A percentile compares a stretch with the other conserved stretches of the same genome.
Evolutionary conservation across 92 coral and sea anemone genomes (phyloP).

Genomic region (Micromussa lordhowensis): DNA sequence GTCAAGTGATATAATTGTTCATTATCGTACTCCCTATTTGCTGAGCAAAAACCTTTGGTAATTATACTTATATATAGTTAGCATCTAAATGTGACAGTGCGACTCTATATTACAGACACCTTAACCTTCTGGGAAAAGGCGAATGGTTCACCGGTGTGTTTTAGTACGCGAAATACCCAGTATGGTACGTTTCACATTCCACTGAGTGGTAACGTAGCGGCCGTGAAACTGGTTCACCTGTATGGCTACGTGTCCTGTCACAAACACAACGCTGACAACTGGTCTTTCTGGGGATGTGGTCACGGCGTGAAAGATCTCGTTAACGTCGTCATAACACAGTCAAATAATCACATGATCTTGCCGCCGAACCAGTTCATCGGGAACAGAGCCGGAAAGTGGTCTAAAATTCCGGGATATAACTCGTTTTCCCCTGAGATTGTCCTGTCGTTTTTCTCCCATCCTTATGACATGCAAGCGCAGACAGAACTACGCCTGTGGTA

Average conservation of each 20-base stretch:
- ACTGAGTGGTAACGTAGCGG: background rate
- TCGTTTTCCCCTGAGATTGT: constrained; percentile 1
- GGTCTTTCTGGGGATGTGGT: constrained; percentile 40
- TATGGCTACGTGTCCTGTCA: constrained; percentile 8
- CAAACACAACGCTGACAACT: background rate
- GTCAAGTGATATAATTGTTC: no score
- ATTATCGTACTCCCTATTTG: background rate
- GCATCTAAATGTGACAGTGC: no score
- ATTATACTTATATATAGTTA: no score
- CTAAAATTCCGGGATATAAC: constrained; percentile 8
- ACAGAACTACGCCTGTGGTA: background rate
- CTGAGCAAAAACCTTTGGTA: background rate
- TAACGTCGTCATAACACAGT: background rate
- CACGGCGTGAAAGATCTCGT: background rate
- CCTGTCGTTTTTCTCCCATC: background rate
- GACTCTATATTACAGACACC: background rate
- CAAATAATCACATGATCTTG: background rate
- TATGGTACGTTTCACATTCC: background rate
- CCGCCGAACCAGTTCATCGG: background rate
- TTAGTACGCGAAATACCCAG: background rate
- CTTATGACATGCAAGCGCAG: background rate
- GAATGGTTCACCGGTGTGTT: background rate
- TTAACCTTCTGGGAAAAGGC: background rate
- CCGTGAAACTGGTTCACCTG: background rate
- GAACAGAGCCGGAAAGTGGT: background rate